Evolutionary conservation across 2,888 invertebrate species (phyloP), one percentile per base, ranked within the genome.

Genomic region (Acanthacorydalis orientalis): DNA sequence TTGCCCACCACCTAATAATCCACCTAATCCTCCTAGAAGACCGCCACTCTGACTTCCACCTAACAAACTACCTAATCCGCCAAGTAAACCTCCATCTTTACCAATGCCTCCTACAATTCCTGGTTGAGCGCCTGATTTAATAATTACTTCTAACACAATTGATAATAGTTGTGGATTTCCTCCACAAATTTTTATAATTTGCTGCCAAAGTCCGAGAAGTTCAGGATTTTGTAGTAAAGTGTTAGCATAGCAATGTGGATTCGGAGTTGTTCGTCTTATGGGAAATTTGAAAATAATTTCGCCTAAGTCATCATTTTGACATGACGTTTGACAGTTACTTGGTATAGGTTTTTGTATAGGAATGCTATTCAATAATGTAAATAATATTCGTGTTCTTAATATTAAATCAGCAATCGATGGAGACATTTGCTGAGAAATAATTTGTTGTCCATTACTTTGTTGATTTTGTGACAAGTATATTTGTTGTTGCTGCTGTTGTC

Each of bases 181-280:
- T 8, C 47, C 47, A 7, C 47, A 47, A 10, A 37, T 34, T 47
- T 47, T 31, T 12, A 47, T 34, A n/a, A 47, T 15, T 15, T 34
- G 42, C 14, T 43, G 31, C 34, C 48, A 9, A 14, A 47, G 9
- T 48, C 51, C 2, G 62, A 65, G 50, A 59, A 62, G 39, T 62
- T 73, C 16, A 68, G 71, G 4, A 71, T 68, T 57, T 60, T 79
- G 33, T 70, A 78, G 69, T 75, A 70, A 48, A 73, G 74, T 6
- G 78, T 78, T 51, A 64, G 78, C 2, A 62, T 70, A 40, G 74
- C 74, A 34, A 74, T 73, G 10, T 73, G 74, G 2, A 57, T 69
- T 42, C 69, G 69, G 1, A 69, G 70, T 54, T 73, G 43, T 31
- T 32, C 14, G 43, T 23, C 23, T 23, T 31, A 44, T 16, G 9